Conservation (phyloP, 2,888 invertebrate genomes). For the Galeruca laticollis region DNA sequence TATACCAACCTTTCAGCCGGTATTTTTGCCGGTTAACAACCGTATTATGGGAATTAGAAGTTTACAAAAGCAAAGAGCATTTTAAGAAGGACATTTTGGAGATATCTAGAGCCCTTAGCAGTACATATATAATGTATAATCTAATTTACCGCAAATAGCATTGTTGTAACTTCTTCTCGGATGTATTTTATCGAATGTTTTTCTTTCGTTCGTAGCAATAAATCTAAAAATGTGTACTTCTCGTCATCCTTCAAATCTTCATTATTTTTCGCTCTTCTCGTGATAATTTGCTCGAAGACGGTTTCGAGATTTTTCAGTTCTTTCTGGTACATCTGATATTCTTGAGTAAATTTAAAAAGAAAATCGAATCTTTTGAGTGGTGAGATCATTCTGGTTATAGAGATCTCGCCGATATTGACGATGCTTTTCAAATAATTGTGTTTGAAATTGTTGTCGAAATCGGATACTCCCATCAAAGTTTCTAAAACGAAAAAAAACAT, state of each 20-base stretch:
- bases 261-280: constrained; percentile 13
- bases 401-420: constrained; percentile 65
- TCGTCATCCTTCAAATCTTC: background rate
- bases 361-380: constrained; percentile 69
- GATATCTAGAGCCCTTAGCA: too few species aligned
- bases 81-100: too few species aligned
- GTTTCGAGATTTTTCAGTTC: constrained; percentile 23
- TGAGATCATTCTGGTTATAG: constrained; percentile 52
- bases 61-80: too few species aligned
- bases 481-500: constrained; percentile 70
- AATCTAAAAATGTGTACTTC: constrained; percentile 22
- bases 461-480: constrained; percentile 84
- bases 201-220: constrained; percentile 6
- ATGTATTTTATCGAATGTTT: constrained; percentile 13
- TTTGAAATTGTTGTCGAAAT: constrained; percentile 77
- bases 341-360: constrained; percentile 68
- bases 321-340: constrained; percentile 71
- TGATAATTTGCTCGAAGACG: constrained; percentile 26
- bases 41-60: too few species aligned
- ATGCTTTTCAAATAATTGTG: constrained; percentile 81
- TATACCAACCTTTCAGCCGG: too few species aligned
- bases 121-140: too few species aligned
- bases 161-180: constrained; percentile 33
- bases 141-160: constrained; percentile 33
- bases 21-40: too few species aligned